phyloP scores from a whole-genome alignment of 92 coral and sea anemone species.

The Heteractis magnifica region DNA sequence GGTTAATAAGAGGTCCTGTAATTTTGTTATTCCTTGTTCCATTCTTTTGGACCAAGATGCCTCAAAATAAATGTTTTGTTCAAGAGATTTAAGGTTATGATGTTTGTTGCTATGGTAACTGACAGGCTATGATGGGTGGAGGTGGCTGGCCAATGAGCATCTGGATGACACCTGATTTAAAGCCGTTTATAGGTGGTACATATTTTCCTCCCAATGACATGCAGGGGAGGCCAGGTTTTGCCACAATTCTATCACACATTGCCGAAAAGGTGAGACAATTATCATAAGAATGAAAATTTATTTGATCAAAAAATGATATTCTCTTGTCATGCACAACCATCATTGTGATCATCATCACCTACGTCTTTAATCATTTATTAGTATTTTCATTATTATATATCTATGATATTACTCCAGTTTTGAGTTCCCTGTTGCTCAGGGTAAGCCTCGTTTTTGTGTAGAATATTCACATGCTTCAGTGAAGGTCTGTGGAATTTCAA shows the following conservation, averaged over 20 bases:
- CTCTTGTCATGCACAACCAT: background rate
- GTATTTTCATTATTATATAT: no score
- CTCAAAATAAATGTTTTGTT: no score
- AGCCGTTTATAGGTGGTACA: slow-evolving; percentile 95
- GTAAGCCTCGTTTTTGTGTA: no score
- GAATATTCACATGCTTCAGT: no score
- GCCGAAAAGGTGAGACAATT: slow-evolving; percentile 64
- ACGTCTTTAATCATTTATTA: no score
- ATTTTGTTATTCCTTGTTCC: no score
- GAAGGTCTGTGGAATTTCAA: no score
- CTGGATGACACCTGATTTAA: slow-evolving; percentile 94
- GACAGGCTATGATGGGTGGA: slow-evolving; percentile 92
- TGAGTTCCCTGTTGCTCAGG: no score
- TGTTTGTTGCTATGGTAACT: slow-evolving; percentile 1
- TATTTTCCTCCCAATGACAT: slow-evolving; percentile 91
- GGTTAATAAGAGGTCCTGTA: background rate
- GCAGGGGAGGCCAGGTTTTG: slow-evolving; percentile 92
- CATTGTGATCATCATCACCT: background rate
- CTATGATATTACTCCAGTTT: no score
- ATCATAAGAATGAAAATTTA: background rate
- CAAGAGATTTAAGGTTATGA: background rate
- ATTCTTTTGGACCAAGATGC: no score
- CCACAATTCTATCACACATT: slow-evolving; percentile 77
- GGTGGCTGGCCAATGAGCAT: slow-evolving; percentile 99
- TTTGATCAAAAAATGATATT: no score